phyloP scores from a whole-genome alignment of 1,140 invertebrate species.

The Parapsyche elsis region DNA sequence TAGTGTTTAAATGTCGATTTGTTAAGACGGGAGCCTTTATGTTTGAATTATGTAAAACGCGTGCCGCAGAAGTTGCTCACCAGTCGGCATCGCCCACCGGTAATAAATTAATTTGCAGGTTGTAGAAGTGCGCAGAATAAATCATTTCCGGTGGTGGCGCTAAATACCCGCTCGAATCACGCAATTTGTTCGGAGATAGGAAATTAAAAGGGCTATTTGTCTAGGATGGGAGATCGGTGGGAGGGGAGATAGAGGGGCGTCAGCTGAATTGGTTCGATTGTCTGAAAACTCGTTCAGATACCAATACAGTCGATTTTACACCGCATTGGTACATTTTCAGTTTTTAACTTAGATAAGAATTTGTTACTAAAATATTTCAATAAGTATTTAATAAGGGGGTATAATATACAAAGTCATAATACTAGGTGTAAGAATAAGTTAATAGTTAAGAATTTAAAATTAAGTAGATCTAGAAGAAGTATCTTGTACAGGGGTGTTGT shows the following conservation, averaged over 20 bases:
- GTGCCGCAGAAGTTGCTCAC: not conserved
- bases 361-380: too few species aligned
- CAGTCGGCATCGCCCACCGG: not conserved
- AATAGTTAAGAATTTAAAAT: too few species aligned
- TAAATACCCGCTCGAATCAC: slow-evolving; percentile 28
- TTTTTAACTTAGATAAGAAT: too few species aligned
- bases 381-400: too few species aligned
- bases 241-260: not conserved
- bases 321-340: too few species aligned
- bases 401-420: too few species aligned
- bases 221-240: not conserved
- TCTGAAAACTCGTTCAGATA: slow-evolving; percentile 3
- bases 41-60: slow-evolving; percentile 33
- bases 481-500: too few species aligned
- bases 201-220: slow-evolving; percentile 40
- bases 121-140: slow-evolving; percentile 31
- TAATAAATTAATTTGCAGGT: slow-evolving; percentile 38
- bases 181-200: slow-evolving; percentile 35
- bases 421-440: too few species aligned
- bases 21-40: slow-evolving; percentile 16
- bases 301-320: not conserved
- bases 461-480: too few species aligned
- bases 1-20: slow-evolving; percentile 21
- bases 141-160: slow-evolving; percentile 29
- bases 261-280: not conserved